phyloP scores from a whole-genome alignment of 2,888 invertebrate genomes.

The Stenchaetothrips biformis region DNA sequence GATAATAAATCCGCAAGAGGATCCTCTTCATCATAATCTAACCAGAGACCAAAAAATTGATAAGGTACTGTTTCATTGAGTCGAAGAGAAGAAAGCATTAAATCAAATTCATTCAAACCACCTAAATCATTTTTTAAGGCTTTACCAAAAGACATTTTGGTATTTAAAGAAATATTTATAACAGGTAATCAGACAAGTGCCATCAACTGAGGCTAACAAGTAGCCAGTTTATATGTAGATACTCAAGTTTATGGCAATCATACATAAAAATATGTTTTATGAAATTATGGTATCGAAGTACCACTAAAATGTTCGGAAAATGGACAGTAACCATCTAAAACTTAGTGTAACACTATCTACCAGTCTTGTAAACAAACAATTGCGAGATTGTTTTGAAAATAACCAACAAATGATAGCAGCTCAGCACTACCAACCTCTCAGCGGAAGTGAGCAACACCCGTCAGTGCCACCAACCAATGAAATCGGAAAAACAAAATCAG shows the following conservation, averaged over 20 bases:
- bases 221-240: background rate
- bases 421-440: background rate
- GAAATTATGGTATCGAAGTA: background rate
- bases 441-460: background rate
- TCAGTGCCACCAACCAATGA: background rate
- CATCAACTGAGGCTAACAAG: background rate
- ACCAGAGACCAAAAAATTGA: background rate
- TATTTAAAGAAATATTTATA: background rate
- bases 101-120: background rate
- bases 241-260: background rate
- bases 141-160: background rate
- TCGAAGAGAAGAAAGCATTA: background rate
- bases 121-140: background rate
- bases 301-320: background rate
- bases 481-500: background rate
- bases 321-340: background rate
- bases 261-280: background rate
- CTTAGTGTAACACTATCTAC: too few species aligned
- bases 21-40: constrained; percentile 12
- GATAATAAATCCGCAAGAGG: background rate
- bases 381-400: constrained; percentile 5
- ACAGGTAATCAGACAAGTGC: background rate
- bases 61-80: background rate
- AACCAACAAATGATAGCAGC: background rate
- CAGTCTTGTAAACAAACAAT: background rate